A percentile compares a stretch with the other conserved stretches of the same genome.
These are phyloP conservation scores for Holcopasites calliopsidis DNA, from an alignment of 1,140 invertebrate species.

Conservation along the genomic window DNA sequence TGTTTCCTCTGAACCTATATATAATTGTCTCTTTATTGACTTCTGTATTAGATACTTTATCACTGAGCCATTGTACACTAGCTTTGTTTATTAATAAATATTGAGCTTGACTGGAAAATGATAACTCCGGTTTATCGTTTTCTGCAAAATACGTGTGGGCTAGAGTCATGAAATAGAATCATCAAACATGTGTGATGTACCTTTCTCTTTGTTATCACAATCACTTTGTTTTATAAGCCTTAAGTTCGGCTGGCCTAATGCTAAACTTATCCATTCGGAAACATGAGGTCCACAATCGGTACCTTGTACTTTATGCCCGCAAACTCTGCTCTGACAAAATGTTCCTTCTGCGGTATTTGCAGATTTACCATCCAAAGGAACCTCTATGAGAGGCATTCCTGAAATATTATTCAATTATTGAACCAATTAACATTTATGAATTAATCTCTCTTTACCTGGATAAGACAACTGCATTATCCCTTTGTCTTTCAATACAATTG, in stretches of 20 bases:
- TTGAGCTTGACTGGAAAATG: constrained; percentile 93
- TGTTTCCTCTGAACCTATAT: constrained; percentile 85
- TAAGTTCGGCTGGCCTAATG: constrained; percentile 83
- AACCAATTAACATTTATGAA: background rate
- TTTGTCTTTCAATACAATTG: constrained; percentile 84
- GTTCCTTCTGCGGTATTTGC: constrained; percentile 66
- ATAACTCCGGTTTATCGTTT: constrained; percentile 79
- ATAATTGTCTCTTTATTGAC: constrained; percentile 81
- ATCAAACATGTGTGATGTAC: constrained; percentile 32
- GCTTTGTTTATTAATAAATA: constrained; percentile 89
- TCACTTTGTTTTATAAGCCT: constrained; percentile 84
- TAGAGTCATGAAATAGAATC: background rate
- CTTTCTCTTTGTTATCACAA: constrained; percentile 42
- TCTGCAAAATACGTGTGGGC: constrained; percentile 62
- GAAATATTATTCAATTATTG: constrained; percentile 58
- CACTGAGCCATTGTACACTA: constrained; percentile 86
- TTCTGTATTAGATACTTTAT: constrained; percentile 80
- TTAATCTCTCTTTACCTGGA: constrained; percentile 81
- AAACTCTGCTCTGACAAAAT: constrained; percentile 90
- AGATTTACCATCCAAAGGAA: constrained; percentile 73
- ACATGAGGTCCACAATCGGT: constrained; percentile 91
- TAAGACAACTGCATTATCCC: constrained; percentile 84
- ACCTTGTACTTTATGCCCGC: constrained; percentile 88
- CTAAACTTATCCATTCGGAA: constrained; percentile 87
- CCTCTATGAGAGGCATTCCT: constrained; percentile 79